Percentiles rank a stretch among this genome's conserved stretches.
Conservation (phyloP, 2,797 vertebrate species). For the Rachycentron canadum region DNA sequence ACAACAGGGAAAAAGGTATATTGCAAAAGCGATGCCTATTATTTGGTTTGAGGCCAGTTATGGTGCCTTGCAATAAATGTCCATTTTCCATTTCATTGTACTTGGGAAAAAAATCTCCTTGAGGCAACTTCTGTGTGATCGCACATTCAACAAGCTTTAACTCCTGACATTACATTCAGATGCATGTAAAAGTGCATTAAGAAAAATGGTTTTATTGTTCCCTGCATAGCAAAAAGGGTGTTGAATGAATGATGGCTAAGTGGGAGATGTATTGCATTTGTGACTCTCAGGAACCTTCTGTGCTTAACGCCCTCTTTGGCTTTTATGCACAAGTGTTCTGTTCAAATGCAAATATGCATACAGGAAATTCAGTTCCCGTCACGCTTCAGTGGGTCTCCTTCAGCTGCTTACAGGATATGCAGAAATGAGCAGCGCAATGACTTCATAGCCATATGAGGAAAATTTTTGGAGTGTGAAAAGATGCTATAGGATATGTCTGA, state of each 20-base stretch:
- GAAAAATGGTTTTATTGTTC: slow-evolving; percentile 16
- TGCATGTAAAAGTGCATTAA: slow-evolving; percentile 7
- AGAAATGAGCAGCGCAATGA: slow-evolving; percentile 32
- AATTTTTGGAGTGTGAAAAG: slow-evolving; percentile 21
- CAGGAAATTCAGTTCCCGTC: slow-evolving; percentile 68
- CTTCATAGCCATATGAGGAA: slow-evolving; percentile 33
- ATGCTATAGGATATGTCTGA: slow-evolving; percentile 19
- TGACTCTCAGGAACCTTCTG: slow-evolving; percentile 70
- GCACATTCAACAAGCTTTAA: background rate
- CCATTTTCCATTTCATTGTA: background rate
- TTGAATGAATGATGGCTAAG: slow-evolving; percentile 56
- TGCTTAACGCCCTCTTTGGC: slow-evolving; percentile 63
- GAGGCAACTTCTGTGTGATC: background rate
- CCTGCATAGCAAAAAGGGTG: slow-evolving; percentile 20
- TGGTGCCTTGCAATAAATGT: background rate
- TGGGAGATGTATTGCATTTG: slow-evolving; percentile 65
- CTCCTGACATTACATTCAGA: background rate
- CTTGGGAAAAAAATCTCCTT: background rate
- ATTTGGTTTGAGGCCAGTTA: background rate
- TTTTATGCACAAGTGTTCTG: slow-evolving; percentile 64
- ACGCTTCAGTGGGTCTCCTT: slow-evolving; percentile 60
- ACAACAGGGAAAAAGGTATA: background rate
- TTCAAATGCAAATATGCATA: slow-evolving; percentile 76
- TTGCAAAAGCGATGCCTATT: background rate
- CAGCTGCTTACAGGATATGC: slow-evolving; percentile 48